Base-by-base conservation (phyloP, 2,113 vertebrate species). In the Anser brachyrhynchus region DNA sequence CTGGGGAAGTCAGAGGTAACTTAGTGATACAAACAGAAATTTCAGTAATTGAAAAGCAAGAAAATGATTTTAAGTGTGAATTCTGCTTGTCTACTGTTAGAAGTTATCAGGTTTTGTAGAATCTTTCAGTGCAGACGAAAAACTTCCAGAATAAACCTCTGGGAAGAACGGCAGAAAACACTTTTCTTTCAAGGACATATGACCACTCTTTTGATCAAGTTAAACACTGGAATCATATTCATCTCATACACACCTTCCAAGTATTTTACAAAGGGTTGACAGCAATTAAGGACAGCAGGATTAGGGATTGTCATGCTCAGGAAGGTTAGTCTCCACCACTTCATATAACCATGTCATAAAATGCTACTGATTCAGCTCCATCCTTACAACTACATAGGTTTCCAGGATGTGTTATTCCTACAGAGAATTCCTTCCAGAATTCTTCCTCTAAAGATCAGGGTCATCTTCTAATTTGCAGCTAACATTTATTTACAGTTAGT, bases 161-260 rank as follows among this genome's bases (percentile, higher is more conserved):
- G 33, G 91, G 79, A 92, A 93, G 89, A 89, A 3, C 3, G 31
- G 55, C 35, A 95, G 67, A 92, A 91, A 90, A 39, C 41, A 91
- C 83, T 92, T 83, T 94, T 91, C 41, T 54, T 64, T 83, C 87
- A 70, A 79, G 93, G 84, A 70, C 67, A 73, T 39, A 82, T 31
- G 74, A 82, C 29, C 19, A 46, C 31, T 70, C 81, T 87, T 90
- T 64, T 89, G 76, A 86, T 94, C 77, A 89, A 89, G 80, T 86
- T 95, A 71, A 92, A 85, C 25, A 61, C 43, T 65, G 70, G 80
- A 88, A 81, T 88, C 57, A 61, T 81, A 81, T 37, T 89, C 59
- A 73, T 83, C 58, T 59, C 26, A 46, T 61, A 89, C 74, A 12
- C 70, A 76, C 75, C 80, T 92, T 89, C 35, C 55, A 62, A 93